Percentiles rank a stretch among this genome's conserved stretches.
Conservation (phyloP, 2,888 invertebrate genomes). For the Eupelmus urozonus region DNA sequence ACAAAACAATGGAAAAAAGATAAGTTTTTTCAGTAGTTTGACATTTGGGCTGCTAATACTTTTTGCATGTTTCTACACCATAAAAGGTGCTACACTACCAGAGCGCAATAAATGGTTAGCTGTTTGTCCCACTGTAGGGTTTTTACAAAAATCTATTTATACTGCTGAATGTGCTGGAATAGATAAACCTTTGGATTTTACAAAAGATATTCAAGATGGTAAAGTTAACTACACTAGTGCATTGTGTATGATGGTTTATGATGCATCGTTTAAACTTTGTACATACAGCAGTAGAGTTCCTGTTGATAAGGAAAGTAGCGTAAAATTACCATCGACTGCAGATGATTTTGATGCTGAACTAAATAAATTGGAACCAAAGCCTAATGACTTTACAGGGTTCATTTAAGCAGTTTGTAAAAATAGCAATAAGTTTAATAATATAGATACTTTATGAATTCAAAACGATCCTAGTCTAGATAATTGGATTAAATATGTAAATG, state of each 20-base stretch:
- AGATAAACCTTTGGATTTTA: too few relatives aligned
- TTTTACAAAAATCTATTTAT: slow-evolving; percentile 38
- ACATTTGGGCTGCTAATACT: slow-evolving; percentile 7
- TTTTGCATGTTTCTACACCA: slow-evolving; percentile 2
- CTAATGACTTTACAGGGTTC: neutral
- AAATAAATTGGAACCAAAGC: slow-evolving; percentile 26
- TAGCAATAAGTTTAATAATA: neutral
- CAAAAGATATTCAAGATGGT: neutral
- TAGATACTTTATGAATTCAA: neutral
- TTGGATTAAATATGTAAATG: slow-evolving; percentile 21
- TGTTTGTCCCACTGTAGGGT: slow-evolving; percentile 38
- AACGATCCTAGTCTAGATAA: neutral
- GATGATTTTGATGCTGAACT: slow-evolving; percentile 39
- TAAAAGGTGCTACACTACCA: neutral
- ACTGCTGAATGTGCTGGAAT: neutral
- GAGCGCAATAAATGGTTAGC: neutral
- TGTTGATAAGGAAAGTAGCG: neutral
- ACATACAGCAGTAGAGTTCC: slow-evolving; percentile 7
- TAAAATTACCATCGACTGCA: slow-evolving; percentile 15
- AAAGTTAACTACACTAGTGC: neutral
- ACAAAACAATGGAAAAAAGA: slow-evolving; percentile 33
- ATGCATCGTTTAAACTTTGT: slow-evolving; percentile 45
- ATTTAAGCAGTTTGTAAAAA: slow-evolving; percentile 27
- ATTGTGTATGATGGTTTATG: slow-evolving; percentile 37
- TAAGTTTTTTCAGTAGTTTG: neutral